phyloP scores from a whole-genome alignment of 2,113 vertebrate genomes.

The Castor canadensis region DNA sequence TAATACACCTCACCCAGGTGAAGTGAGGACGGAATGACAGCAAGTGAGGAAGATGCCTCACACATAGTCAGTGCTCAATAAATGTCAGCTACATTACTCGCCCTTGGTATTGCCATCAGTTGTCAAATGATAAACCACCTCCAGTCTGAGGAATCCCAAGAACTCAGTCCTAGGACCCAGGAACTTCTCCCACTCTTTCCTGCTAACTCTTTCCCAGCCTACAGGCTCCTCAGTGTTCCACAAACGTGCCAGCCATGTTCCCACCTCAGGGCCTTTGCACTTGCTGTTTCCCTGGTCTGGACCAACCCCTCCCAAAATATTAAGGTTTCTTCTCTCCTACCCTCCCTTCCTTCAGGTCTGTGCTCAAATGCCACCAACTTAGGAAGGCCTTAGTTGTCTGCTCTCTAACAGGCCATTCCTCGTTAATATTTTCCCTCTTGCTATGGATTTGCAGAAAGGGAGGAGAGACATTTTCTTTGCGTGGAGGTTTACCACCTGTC shows the following conservation, averaged over 20 bases:
- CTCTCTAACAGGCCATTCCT: background rate
- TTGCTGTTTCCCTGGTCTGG: background rate
- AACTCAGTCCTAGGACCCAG: background rate
- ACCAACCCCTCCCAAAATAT: background rate
- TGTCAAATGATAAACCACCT: background rate
- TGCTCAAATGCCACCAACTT: background rate
- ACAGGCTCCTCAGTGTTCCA: fast-evolving
- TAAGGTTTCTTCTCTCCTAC: background rate
- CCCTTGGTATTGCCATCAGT: background rate
- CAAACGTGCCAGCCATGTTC: background rate
- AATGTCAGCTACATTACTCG: background rate
- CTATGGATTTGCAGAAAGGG: background rate
- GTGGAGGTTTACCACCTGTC: background rate
- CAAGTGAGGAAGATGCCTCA: too few relatives aligned
- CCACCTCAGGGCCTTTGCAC: slow-evolving; percentile 38
- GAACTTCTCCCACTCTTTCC: background rate
- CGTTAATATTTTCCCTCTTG: background rate
- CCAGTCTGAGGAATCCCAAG: background rate
- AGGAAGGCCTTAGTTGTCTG: background rate
- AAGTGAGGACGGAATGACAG: background rate
- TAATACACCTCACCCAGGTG: background rate
- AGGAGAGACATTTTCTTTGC: background rate
- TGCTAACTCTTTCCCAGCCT: background rate
- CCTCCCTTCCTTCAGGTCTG: background rate
- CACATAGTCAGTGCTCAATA: background rate